Conservation (phyloP, 1,140 invertebrate species). For the Arion vulgaris region DNA sequence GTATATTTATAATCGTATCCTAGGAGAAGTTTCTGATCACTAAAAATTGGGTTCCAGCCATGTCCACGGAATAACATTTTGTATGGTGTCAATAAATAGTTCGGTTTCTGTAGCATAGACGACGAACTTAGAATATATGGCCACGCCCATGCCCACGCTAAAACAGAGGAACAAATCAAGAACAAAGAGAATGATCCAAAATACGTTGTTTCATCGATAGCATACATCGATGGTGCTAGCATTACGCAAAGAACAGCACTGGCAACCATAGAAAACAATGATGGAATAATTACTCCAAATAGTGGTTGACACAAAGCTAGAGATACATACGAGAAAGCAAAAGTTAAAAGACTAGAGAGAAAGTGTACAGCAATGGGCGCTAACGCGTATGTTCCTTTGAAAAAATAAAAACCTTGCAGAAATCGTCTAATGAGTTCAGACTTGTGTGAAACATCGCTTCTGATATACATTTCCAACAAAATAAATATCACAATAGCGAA, state of each 20-base stretch:
- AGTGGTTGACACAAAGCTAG: conserved; percentile 44
- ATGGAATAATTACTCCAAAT: conserved; percentile 48
- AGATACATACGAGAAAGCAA: conserved; percentile 42
- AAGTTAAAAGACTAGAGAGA: conserved; percentile 33
- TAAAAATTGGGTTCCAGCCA: conserved; percentile 49
- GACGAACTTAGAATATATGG: conserved; percentile 42
- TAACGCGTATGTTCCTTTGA: conserved; percentile 21
- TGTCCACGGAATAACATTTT: conserved; percentile 44
- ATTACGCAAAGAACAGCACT: conserved; percentile 40
- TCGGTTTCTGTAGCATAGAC: conserved; percentile 36
- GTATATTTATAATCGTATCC: conserved; percentile 29
- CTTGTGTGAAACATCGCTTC: conserved; percentile 10
- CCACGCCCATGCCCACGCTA: conserved; percentile 44
- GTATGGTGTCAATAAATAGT: conserved; percentile 46
- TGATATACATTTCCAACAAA: conserved; percentile 35
- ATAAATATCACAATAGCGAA: conserved; percentile 42
- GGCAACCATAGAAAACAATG: conserved; percentile 43
- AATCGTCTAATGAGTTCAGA: conserved; percentile 27
- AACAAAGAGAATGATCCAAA: conserved; percentile 43
- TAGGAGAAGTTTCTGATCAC: conserved; percentile 46
- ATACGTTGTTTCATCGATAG: conserved; percentile 40
- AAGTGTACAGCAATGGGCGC: conserved; percentile 42
- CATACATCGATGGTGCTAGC: conserved; percentile 35
- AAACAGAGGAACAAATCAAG: conserved; percentile 21
- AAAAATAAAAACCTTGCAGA: conserved; percentile 1